Evolutionary conservation across 2,113 vertebrate genomes (phyloP), one percentile per base, ranked within the genome.

Genomic region (Dermatemys mawii): DNA sequence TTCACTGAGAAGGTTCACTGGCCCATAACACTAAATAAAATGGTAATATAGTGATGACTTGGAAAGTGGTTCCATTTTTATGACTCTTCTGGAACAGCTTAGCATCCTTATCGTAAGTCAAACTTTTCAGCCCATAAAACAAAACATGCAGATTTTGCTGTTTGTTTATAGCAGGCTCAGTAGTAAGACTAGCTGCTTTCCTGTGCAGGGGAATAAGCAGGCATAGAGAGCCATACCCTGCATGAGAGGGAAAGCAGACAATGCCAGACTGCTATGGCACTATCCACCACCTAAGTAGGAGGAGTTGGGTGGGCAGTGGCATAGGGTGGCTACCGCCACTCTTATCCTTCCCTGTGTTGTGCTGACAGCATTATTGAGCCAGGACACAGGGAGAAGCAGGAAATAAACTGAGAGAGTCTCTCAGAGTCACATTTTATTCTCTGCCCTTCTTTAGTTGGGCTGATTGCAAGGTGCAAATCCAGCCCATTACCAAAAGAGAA

Each of bases 181-280:
- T 54, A 53, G 2, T 41, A 48, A 87, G 73, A 14, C 0, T 0
- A 0, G 63, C 8, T 86, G 2, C 44, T 76, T 4, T 50, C 88
- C 24, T 87, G 4, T 60, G 2, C 9, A 38, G 29, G 9, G 75
- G 9, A 80, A 2, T 79, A 87, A 67, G 2, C 67, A 83, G 5
- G 35, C 3, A 60, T 54, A 67, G n/a, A 87, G 4, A 29, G 17
- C 5, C 67, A 49, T 3, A 51, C 2, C 6, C 6, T 51, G 29
- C 13, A 6, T 3, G 83, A 46, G n/a, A 55, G 35, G 88, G 48
- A 19, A 53, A 8, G 46, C 29, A 81, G 26, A 55, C 53, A 11
- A 26, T 5, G 38, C 53, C 38, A 44, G 8, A 13, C 63, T 38
- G 63, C n/a, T 11, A 22, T 0, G 22, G 44, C n/a, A 27, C 13